Conservation (phyloP, 2,797 vertebrate genomes). For the Acridotheres tristis region DNA sequence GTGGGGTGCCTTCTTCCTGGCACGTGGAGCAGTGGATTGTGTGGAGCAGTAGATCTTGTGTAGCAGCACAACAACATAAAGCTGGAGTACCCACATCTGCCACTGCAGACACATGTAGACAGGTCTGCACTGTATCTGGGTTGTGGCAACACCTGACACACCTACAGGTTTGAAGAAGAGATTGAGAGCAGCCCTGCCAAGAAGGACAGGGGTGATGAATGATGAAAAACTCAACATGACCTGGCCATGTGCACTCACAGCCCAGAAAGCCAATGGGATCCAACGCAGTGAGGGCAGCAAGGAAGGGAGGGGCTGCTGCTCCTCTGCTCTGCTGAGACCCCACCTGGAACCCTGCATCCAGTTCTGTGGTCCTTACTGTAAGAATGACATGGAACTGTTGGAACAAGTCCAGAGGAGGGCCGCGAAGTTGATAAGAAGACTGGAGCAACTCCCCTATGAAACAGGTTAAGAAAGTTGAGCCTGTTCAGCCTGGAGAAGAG, state of each 20-base stretch:
- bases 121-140: too few relatives aligned
- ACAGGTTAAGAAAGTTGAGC: not conserved
- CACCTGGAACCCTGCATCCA: not conserved
- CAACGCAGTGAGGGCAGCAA: accelerated
- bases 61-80: not conserved
- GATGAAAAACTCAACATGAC: not conserved
- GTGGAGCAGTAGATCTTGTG: not conserved
- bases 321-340: not conserved
- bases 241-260: not conserved
- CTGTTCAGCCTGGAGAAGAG: not conserved
- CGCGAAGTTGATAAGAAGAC: accelerated
- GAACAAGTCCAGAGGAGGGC: not conserved
- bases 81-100: not conserved
- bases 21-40: not conserved
- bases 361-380: not conserved
- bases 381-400: not conserved
- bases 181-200: accelerated
- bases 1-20: too few relatives aligned
- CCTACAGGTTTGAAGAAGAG: not conserved
- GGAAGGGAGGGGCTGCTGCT: not conserved
- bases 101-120: not conserved
- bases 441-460: not conserved
- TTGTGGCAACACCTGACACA: not conserved
- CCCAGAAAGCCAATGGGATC: not conserved
- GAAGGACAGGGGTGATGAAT: not conserved